A percentile compares a stretch with the other conserved stretches of the same genome.
These are phyloP conservation scores for Deilephila porcellus DNA, from an alignment of 2,888 invertebrate species.

Conservation along the genomic window DNA sequence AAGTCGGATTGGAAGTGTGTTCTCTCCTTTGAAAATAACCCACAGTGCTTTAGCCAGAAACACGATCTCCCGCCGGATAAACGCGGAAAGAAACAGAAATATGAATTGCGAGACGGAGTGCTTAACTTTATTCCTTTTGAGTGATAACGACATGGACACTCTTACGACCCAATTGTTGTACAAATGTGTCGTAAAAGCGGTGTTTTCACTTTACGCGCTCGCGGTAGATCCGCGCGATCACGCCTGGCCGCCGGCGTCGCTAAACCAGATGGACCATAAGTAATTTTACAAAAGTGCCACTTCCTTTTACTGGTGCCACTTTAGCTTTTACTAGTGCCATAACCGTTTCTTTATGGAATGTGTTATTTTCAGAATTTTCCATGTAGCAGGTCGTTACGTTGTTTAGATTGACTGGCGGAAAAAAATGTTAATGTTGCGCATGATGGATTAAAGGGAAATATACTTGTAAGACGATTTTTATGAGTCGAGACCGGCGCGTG, in stretches of 20 bases:
- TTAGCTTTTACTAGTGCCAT: slow-evolving; percentile 25
- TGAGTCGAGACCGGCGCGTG: not conserved
- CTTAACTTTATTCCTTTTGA: slow-evolving; percentile 25
- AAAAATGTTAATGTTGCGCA: slow-evolving; percentile 34
- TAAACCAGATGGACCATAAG: slow-evolving; percentile 24
- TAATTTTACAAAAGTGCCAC: slow-evolving; percentile 24
- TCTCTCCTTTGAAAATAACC: not conserved
- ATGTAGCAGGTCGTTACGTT: not conserved
- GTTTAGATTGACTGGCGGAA: slow-evolving; percentile 7
- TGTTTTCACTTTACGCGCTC: slow-evolving; percentile 21
- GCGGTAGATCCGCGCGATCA: slow-evolving; percentile 8
- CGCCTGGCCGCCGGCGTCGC: not conserved
- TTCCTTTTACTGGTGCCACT: slow-evolving; percentile 14
- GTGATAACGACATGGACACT: slow-evolving; percentile 23
- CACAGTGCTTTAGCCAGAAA: slow-evolving; percentile 10
- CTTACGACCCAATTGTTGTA: slow-evolving; percentile 24
- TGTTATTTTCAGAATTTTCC: not conserved
- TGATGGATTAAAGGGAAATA: slow-evolving; percentile 19
- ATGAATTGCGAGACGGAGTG: slow-evolving; percentile 21
- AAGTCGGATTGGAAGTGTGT: not conserved
- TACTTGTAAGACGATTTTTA: not conserved
- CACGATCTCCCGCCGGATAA: slow-evolving; percentile 12
- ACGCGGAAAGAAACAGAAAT: slow-evolving; percentile 14
- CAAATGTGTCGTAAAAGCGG: slow-evolving; percentile 22
- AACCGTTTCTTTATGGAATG: slow-evolving; percentile 20